phyloP scores from a whole-genome alignment of 1,140 invertebrate species.

The Euwallacea similis region DNA sequence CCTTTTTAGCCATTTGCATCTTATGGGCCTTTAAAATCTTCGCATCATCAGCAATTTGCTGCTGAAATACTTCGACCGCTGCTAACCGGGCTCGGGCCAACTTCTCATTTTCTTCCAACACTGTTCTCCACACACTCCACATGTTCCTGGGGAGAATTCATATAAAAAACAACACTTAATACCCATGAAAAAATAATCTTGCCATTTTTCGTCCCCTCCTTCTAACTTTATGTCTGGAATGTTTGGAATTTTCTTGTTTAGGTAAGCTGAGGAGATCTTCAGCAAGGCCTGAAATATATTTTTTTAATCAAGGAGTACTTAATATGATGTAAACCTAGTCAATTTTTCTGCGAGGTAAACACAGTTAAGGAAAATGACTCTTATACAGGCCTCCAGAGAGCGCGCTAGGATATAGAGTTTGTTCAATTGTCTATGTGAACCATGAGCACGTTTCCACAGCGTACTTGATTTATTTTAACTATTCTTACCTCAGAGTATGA shows the following conservation, averaged over 20 bases:
- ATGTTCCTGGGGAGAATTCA: constrained; percentile 77
- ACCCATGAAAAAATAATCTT: constrained; percentile 45
- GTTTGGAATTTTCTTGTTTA: constrained; percentile 90
- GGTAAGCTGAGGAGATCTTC: constrained; percentile 86
- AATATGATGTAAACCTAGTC: background rate
- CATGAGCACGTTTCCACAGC: too few relatives aligned
- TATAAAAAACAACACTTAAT: background rate
- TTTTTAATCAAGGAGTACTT: constrained; percentile 18
- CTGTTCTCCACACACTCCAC: constrained; percentile 93
- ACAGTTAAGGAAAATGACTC: too few relatives aligned
- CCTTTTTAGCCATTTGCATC: constrained; percentile 84
- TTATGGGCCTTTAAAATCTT: constrained; percentile 84
- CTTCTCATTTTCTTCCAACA: constrained; percentile 94
- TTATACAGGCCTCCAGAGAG: too few relatives aligned
- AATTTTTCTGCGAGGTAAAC: too few relatives aligned
- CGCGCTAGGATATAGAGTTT: too few relatives aligned
- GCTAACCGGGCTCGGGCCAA: constrained; percentile 85
- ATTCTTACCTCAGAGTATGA: constrained; percentile 88
- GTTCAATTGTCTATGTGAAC: too few relatives aligned
- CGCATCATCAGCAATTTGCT: constrained; percentile 90
- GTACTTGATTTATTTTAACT: background rate
- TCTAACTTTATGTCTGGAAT: constrained; percentile 87
- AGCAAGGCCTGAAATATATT: constrained; percentile 71
- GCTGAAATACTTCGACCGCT: constrained; percentile 90
- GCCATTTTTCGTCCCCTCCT: constrained; percentile 88